Conservation (phyloP, 2,888 invertebrate species). For the Gonocerus acuteangulatus region DNA sequence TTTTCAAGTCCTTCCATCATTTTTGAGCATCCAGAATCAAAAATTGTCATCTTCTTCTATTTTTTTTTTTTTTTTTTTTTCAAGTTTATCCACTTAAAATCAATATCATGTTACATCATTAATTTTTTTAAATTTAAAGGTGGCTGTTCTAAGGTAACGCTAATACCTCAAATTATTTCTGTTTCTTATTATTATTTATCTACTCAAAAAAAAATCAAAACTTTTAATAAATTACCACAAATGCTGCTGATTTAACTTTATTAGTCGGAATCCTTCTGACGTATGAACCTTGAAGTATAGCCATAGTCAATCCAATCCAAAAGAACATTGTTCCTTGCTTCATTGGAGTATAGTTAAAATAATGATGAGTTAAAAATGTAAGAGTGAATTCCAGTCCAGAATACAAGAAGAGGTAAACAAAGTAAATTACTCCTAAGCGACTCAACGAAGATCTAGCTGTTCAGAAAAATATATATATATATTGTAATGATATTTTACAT, state of each 20-base stretch:
- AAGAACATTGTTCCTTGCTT: conserved; percentile 98
- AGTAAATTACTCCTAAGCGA: conserved; percentile 68
- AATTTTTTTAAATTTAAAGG: too few species aligned
- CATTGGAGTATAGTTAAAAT: conserved; percentile 85
- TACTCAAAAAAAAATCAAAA: neutral
- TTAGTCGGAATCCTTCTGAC: conserved; percentile 70
- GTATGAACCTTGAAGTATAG: conserved; percentile 78
- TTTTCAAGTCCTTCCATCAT: too few species aligned
- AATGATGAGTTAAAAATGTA: conserved; percentile 89
- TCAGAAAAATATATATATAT: too few species aligned
- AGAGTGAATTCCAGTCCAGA: conserved; percentile 96
- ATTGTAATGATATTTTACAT: too few species aligned
- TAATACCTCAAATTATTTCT: too few species aligned
- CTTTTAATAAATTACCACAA: conserved; percentile 46
- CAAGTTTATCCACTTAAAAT: too few species aligned
- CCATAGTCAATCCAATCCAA: conserved; percentile 86
- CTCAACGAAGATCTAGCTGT: conserved; percentile 59
- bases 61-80: too few species aligned
- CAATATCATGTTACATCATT: too few species aligned
- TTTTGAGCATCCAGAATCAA: too few species aligned
- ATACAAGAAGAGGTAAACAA: conserved; percentile 67
- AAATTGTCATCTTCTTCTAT: too few species aligned
- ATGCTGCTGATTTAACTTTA: conserved; percentile 62
- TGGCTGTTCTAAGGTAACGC: too few species aligned
- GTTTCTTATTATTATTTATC: too few species aligned